Evolutionary conservation across 2,888 invertebrate species (phyloP), one percentile per base, ranked within the genome.

Genomic region (Morinoia aosen): DNA sequence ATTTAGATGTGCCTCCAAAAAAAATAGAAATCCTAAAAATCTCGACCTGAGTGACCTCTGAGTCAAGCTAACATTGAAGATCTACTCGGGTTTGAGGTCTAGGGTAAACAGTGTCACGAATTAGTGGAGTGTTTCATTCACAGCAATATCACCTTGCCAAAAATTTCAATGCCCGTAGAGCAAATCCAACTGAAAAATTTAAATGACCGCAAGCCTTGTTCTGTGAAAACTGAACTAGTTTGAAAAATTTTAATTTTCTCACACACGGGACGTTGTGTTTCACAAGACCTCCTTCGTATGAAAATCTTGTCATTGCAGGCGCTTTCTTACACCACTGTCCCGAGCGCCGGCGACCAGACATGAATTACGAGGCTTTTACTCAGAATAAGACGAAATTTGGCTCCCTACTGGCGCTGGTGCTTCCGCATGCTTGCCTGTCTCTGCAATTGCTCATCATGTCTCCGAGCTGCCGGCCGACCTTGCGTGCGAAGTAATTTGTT

Each of bases 401-500:
- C 76, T 76, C 76, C 76, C 76, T 61, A 76, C 76, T 76, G 76
- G 76, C 76, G 8, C 76, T 76, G 76, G 76, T 76, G 33, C 25
- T 76, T 76, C 76, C 76, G 76, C 76, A 33, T 76, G 76, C 76
- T 76, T 76, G 19, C 76, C 76, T 76, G 90, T 48, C 90, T 39
- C 40, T 16, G 90, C 90, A 90, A 40, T 39, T 16, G 90, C 90
- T 90, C 90, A 90, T 48, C 48, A 48, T 19, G 90, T 48, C 90
- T 76, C 76, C 25, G 76, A 76, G 90, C 48, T 19, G 39, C 40
- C 57, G 57, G 16, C 93, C 93, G 57, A 93, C 93, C 93, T 93
- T 93, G 93, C 93, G 93, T 33, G 93, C 57, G 57, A 93, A 93
- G 93, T 90, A 93, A 93, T 93, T 93, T 93, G 56, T 93, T 93